These are phyloP conservation scores for Sinocyclocheilus maitianheensis DNA, from an alignment of 2,113 vertebrate genomes.

Conservation along the genomic window DNA sequence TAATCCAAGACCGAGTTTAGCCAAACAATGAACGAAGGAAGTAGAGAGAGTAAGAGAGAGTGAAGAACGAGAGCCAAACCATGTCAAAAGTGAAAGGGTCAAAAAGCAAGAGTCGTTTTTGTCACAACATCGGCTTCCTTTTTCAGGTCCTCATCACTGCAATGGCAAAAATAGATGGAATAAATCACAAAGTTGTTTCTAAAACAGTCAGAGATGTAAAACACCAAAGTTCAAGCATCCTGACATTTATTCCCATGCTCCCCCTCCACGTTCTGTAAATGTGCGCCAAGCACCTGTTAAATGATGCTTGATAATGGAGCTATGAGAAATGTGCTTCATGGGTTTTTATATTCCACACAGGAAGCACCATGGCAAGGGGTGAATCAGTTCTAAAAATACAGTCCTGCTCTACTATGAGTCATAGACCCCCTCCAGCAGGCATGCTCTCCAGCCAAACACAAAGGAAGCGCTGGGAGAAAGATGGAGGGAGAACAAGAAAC, in stretches of 20 bases:
- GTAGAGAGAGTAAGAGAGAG: slow-evolving; percentile 26
- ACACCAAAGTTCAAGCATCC: slow-evolving; percentile 8
- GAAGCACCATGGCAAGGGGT: slow-evolving; percentile 30
- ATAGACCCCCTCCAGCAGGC: slow-evolving; percentile 44
- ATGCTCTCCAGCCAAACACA: slow-evolving; percentile 48
- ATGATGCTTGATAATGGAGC: slow-evolving; percentile 31
- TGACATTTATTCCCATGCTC: background rate
- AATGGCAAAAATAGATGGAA: background rate
- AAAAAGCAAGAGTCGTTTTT: background rate
- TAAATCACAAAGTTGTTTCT: background rate
- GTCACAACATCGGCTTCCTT: slow-evolving; percentile 8
- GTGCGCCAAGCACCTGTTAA: slow-evolving; percentile 29
- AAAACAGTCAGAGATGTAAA: background rate
- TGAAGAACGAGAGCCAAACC: background rate
- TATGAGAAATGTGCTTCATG: slow-evolving; percentile 11
- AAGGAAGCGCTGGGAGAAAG: slow-evolving; percentile 20
- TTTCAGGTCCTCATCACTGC: background rate
- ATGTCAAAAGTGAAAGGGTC: background rate
- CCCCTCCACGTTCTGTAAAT: background rate
- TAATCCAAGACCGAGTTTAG: slow-evolving; percentile 51
- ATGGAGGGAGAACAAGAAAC: slow-evolving; percentile 16
- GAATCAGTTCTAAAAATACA: slow-evolving; percentile 58
- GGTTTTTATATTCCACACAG: slow-evolving; percentile 30
- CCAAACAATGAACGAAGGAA: slow-evolving; percentile 56
- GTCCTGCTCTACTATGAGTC: slow-evolving; percentile 52